Evolutionary conservation across 2,888 invertebrate genomes (phyloP).

Genomic region (Schrankia costaestrigalis): DNA sequence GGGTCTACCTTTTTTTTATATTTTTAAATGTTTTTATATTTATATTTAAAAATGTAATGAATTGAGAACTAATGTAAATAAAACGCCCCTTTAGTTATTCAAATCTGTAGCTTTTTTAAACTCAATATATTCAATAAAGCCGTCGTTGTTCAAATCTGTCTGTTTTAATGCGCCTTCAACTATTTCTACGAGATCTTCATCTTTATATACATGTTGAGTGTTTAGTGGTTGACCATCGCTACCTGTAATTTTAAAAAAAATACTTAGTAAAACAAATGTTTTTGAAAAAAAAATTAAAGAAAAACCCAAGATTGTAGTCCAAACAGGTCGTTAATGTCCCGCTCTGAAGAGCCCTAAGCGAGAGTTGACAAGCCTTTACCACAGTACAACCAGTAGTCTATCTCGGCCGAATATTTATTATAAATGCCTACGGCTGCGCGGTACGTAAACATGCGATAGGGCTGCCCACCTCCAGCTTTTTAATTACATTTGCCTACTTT

Average conservation of each 20-base stretch:
- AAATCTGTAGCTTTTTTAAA: slow-evolving; percentile 12
- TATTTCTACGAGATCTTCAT: slow-evolving; percentile 20
- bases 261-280: background rate
- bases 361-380: too few species aligned
- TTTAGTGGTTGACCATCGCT: background rate
- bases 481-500: too few species aligned
- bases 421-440: too few species aligned
- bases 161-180: slow-evolving; percentile 30
- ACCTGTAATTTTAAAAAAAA: background rate
- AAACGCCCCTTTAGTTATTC: background rate
- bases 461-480: too few species aligned
- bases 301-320: too few species aligned
- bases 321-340: too few species aligned
- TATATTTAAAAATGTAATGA: background rate
- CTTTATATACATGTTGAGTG: slow-evolving; percentile 16
- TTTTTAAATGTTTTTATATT: background rate
- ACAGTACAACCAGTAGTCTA: too few species aligned
- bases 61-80: background rate
- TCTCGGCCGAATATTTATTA: too few species aligned
- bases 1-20: background rate
- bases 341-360: too few species aligned
- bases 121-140: slow-evolving; percentile 28
- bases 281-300: too few species aligned
- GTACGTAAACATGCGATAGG: too few species aligned
- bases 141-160: slow-evolving; percentile 22